Evolutionary conservation across 2,113 vertebrate genomes (phyloP), one percentile per base, ranked within the genome.

Genomic region (Centrocercus urophasianus): DNA sequence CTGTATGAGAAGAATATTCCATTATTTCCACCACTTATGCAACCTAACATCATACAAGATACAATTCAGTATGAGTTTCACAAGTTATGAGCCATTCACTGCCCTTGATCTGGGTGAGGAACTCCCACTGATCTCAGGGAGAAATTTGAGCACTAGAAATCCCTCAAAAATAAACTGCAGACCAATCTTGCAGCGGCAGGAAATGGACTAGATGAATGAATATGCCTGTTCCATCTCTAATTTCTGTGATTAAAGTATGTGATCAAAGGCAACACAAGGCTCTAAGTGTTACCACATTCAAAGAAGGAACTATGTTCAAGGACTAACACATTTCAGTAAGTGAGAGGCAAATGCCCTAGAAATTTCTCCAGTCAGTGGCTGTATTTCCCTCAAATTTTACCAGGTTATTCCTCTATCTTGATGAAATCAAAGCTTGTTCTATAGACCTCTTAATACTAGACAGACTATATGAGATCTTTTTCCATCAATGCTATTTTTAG

Each of bases 231-330:
- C 93, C 93, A 92, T 96, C 95, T 97, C 94, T 97, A 97, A 97
- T 97, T 97, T 93, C 95, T 83, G 74, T 96, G 93, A 97, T 96
- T 97, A 97, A 96, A 97, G 88, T 96, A 63, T 88, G 70, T 83
- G 96, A 96, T 97, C 96, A 97, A 97, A 97, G 95, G 91, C 86
- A 95, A 34, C 93, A 64, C 94, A 94, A 92, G 93, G 63, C 90
- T 95, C 63, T 96, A 97, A 97, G 96, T 95, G 95, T 88, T 96
- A 94, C 97, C 97, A 97, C 90, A 96, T 97, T 96, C 96, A 93
- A 89, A 96, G 92, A 95, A 83, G 80, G 60, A 95, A 82, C 75
- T 86, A 94, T 20, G 52, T 95, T 90, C 96, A 95, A 97, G 93
- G 75, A 96, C 86, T 96, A 95, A 96, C 95, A 96, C 93, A 97